phyloP scores from a whole-genome alignment of 2,797 vertebrate genomes.

The Schizopygopsis pylzovi region DNA sequence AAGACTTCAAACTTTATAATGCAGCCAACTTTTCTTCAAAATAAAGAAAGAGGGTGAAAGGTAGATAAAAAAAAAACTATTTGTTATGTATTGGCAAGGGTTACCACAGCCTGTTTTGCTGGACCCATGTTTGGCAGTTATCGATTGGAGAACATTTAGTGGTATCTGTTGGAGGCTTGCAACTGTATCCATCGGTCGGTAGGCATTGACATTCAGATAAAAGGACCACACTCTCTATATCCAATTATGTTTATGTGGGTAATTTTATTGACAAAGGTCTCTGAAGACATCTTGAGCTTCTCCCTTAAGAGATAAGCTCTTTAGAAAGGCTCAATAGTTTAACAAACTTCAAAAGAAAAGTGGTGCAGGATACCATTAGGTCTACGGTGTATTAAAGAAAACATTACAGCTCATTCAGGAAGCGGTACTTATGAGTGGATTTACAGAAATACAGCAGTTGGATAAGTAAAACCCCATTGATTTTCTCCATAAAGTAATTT shows the following conservation, averaged over 20 bases:
- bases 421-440: background rate
- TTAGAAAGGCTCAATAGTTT: conserved; percentile 14
- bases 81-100: conserved; percentile 26
- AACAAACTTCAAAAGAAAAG: background rate
- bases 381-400: background rate
- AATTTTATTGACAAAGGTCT: conserved; percentile 63
- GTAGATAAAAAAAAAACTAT: conserved; percentile 44
- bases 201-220: conserved; percentile 64
- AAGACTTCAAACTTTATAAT: conserved; percentile 28
- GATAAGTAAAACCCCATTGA: background rate
- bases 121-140: conserved; percentile 62
- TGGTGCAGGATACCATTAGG: background rate
- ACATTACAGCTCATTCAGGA: background rate
- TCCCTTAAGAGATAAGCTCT: background rate
- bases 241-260: conserved; percentile 56
- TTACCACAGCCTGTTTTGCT: conserved; percentile 36
- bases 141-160: conserved; percentile 63
- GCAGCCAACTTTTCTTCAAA: conserved; percentile 1
- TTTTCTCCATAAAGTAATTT: background rate
- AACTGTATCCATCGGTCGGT: conserved; percentile 46
- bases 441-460: background rate
- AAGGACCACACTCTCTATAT: conserved; percentile 56
- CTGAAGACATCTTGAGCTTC: conserved; percentile 2
- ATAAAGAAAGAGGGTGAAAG: conserved; percentile 2
- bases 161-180: conserved; percentile 61